Evolutionary conservation across 2,888 invertebrate genomes (phyloP), one percentile per base, ranked within the genome.

Genomic region (Leucania comma): DNA sequence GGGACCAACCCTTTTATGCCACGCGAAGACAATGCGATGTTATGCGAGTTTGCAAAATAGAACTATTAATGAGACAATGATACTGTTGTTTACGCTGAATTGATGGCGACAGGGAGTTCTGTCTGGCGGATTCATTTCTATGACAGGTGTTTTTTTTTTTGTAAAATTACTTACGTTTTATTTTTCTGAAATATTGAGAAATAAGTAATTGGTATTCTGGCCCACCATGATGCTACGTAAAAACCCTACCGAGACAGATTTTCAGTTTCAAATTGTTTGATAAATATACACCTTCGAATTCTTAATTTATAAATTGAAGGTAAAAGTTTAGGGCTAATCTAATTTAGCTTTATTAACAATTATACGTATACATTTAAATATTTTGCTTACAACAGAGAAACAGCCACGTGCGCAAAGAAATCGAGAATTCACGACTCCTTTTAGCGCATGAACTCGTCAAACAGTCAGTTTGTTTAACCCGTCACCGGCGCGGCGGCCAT

Each of bases 381-480:
- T 61, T 46, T 9, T 26, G 12, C 17, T 24, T 35, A 17, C 35
- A 46, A n/a, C 24, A 56, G 24, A 3, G 14, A 53, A 32, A 46
- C n/a, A 50, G 67, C 64, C 85, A 71, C 72, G 77, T 84, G 83
- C 67, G 46, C 62, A 66, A 84, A 62, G 58, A 82, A 53, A 83
- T 84, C 69, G 82, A 62, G 58, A 82, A 53, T 84, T 84, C 69
- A 84, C 17, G 53, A 75, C 72, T 80, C 72, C 75, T 68, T 83
- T 71, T 26, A 60, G 53, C 22, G 70, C 48, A 73, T 53, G 71
- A 73, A 70, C 65, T 68, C 29, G 29, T 3, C 29, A 3, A 3
- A 29, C 29, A 29, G 29, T 38, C 46, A 56, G 61, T 42, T 62
- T 54, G 57, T 74, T 58, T 22, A 77, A 65, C 68, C 62, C 57